Evolutionary conservation across 2,888 invertebrate species (phyloP).

Genomic region (Malthinus flaveolus): DNA sequence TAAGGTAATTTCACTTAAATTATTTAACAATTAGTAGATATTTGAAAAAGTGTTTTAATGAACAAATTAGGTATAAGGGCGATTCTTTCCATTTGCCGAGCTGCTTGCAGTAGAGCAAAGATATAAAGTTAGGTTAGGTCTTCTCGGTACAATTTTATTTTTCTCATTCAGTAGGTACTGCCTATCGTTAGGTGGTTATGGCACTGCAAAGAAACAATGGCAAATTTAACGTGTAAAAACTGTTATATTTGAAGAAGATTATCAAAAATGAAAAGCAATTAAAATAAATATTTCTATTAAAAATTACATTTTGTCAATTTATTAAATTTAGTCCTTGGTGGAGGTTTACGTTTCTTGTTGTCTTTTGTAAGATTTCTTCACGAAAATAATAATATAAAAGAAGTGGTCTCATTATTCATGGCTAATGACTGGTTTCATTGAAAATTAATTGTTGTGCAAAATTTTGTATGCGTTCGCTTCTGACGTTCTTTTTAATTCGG

Average conservation of each 20-base stretch:
- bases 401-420: constrained; percentile 10
- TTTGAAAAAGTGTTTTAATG: no score
- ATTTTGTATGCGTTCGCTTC: constrained; percentile 10
- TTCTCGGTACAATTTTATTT: background rate
- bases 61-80: no score
- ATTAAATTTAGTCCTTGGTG: no score
- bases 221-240: no score
- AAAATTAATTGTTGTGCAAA: constrained; percentile 23
- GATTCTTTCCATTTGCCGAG: no score
- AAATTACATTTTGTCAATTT: no score
- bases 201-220: background rate
- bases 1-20: no score
- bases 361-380: constrained; percentile 10
- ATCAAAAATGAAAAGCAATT: constrained; percentile 1
- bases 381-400: constrained; percentile 7
- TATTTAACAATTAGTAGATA: no score
- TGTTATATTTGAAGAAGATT: no score
- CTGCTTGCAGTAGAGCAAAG: no score
- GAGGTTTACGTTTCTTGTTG: background rate
- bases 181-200: background rate
- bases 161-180: no score
- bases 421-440: constrained; percentile 16
- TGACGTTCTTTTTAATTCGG: background rate
- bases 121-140: no score
- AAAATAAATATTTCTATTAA: background rate